Conservation (phyloP, 2,888 invertebrate species). For the Noctua comes region DNA sequence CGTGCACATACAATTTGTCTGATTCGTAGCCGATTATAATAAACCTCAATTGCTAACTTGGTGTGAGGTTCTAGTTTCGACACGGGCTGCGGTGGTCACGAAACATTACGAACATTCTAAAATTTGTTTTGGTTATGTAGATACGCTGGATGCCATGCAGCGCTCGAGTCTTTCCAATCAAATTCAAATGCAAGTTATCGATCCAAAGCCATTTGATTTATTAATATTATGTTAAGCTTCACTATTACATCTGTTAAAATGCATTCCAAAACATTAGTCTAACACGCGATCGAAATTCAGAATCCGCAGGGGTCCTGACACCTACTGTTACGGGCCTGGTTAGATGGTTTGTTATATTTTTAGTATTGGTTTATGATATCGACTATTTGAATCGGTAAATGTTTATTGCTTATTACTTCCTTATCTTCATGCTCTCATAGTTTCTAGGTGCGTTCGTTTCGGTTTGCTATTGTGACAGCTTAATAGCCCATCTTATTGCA, state of each 20-base stretch:
- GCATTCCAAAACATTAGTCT: slow-evolving; percentile 53
- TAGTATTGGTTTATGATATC: slow-evolving; percentile 58
- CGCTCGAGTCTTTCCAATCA: slow-evolving; percentile 35
- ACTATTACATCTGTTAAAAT: slow-evolving; percentile 62
- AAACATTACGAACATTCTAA: slow-evolving; percentile 72
- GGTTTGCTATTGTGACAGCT: slow-evolving; percentile 39
- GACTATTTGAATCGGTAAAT: slow-evolving; percentile 50
- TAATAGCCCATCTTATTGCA: slow-evolving; percentile 30
- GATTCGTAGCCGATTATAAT: slow-evolving; percentile 83
- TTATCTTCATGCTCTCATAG: slow-evolving; percentile 55
- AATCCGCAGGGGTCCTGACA: slow-evolving; percentile 66
- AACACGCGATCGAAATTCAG: slow-evolving; percentile 59
- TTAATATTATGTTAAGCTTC: slow-evolving; percentile 56
- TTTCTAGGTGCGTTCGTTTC: slow-evolving; percentile 32
- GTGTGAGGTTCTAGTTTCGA: slow-evolving; percentile 74
- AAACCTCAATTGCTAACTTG: slow-evolving; percentile 79
- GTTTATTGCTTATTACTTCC: slow-evolving; percentile 59
- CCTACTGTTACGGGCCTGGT: slow-evolving; percentile 65
- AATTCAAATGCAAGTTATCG: slow-evolving; percentile 46
- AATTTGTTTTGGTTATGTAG: slow-evolving; percentile 73
- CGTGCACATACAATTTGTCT: slow-evolving; percentile 84
- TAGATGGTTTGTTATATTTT: slow-evolving; percentile 52
- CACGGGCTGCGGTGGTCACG: slow-evolving; percentile 82
- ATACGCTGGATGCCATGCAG: slow-evolving; percentile 54
- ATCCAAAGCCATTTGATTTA: slow-evolving; percentile 49